These are phyloP conservation scores for Lepeophtheirus nordmannii DNA, from an alignment of 2,888 invertebrate species.

Conservation along the genomic window DNA sequence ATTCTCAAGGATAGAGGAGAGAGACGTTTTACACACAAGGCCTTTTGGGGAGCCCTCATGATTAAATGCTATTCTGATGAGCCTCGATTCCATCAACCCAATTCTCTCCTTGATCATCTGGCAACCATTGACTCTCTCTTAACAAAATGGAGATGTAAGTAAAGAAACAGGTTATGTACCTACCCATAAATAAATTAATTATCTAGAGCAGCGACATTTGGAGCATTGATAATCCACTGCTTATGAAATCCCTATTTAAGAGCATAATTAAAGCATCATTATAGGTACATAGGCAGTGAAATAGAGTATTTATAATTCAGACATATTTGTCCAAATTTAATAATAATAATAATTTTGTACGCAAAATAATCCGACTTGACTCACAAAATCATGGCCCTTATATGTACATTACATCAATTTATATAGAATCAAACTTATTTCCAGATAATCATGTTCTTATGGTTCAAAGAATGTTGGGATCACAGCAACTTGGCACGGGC, in stretches of 20 bases:
- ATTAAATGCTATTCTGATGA: constrained; percentile 93
- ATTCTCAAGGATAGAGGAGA: constrained; percentile 70
- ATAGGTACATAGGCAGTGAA: not conserved
- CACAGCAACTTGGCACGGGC: constrained; percentile 86
- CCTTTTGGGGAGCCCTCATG: constrained; percentile 92
- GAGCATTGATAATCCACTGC: not conserved
- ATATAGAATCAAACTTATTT: too few relatives aligned
- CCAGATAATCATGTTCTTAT: constrained; percentile 93
- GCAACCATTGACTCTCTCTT: constrained; percentile 97
- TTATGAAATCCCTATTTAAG: not conserved
- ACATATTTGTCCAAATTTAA: not conserved
- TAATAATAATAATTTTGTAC: too few relatives aligned
- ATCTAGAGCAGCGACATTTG: not conserved
- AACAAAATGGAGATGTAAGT: constrained; percentile 95
- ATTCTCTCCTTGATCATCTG: constrained; percentile 76
- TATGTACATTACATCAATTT: too few relatives aligned
- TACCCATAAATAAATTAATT: not conserved
- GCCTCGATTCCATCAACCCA: constrained; percentile 92
- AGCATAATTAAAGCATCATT: not conserved
- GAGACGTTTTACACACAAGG: constrained; percentile 69
- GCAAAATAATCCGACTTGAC: too few relatives aligned
- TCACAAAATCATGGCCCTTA: too few relatives aligned
- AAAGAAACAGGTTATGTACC: not conserved
- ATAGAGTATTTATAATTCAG: not conserved
- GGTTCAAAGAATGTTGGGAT: constrained; percentile 98